Evolutionary conservation across 2,113 vertebrate genomes (phyloP).

Genomic region (Penelope pileata): DNA sequence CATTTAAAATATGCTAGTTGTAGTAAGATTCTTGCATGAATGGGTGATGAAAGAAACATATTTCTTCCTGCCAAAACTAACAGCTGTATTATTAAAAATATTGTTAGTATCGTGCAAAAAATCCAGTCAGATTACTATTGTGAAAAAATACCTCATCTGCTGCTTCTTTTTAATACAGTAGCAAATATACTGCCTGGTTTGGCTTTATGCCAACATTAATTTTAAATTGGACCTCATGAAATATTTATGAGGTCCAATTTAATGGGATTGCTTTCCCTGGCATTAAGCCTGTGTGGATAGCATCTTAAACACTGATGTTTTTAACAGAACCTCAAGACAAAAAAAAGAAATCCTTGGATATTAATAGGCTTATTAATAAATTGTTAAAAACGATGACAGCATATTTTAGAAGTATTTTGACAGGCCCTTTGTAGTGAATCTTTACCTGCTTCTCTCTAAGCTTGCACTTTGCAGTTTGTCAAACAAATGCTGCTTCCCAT

Average conservation of each 20-base stretch:
- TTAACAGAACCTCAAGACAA: slow-evolving; percentile 62
- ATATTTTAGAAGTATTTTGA: slow-evolving; percentile 56
- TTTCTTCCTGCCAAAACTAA: slow-evolving; percentile 56
- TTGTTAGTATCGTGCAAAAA: slow-evolving; percentile 47
- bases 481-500: slow-evolving; percentile 34
- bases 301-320: slow-evolving; percentile 67
- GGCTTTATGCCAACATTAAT: slow-evolving; percentile 62
- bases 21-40: neutral
- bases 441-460: slow-evolving; percentile 38
- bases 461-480: neutral
- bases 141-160: slow-evolving; percentile 66
- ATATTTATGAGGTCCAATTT: slow-evolving; percentile 74
- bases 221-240: slow-evolving; percentile 70
- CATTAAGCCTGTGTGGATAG: slow-evolving; percentile 69
- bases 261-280: slow-evolving; percentile 71
- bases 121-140: slow-evolving; percentile 54
- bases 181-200: slow-evolving; percentile 59
- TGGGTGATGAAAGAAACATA: neutral
- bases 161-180: slow-evolving; percentile 66
- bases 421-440: slow-evolving; percentile 27
- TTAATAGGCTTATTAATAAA: slow-evolving; percentile 69
- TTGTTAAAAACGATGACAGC: slow-evolving; percentile 39
- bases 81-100: slow-evolving; percentile 66
- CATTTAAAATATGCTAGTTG: neutral
- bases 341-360: slow-evolving; percentile 10